These are phyloP conservation scores for Metacarcinus magister DNA, from an alignment of 2,888 invertebrate species.

Conservation along the genomic window DNA sequence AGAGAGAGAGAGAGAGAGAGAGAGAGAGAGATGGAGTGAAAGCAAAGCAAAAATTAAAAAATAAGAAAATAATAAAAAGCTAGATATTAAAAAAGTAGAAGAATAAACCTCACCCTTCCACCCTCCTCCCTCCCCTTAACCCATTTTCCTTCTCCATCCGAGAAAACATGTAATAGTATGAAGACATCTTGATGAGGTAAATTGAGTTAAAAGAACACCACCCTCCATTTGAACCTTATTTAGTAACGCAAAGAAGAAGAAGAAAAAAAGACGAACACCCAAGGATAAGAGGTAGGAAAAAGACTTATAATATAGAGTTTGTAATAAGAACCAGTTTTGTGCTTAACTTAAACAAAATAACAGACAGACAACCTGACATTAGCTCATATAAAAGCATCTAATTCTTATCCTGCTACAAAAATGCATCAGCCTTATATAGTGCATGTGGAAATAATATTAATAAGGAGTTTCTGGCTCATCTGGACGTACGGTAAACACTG, in stretches of 20 bases:
- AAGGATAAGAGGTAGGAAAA: neutral
- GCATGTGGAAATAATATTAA: neutral
- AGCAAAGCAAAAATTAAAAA: too few relatives aligned
- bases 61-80: too few relatives aligned
- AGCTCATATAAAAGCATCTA: neutral
- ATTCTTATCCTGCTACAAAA: neutral
- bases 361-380: neutral
- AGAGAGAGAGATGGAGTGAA: too few relatives aligned
- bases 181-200: neutral
- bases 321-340: neutral
- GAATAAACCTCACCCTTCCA: neutral
- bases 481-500: neutral
- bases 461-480: neutral
- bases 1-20: too few relatives aligned
- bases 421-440: neutral
- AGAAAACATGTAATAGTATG: neutral
- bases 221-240: neutral
- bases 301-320: neutral
- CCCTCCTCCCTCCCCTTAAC: neutral
- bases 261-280: neutral
- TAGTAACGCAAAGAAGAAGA: neutral
- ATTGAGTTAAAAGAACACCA: neutral
- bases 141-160: neutral
- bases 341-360: conserved; percentile 8
- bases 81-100: too few relatives aligned